Evolutionary conservation across 2,113 vertebrate genomes (phyloP).

Genomic region (Cranoglanis bouderius): DNA sequence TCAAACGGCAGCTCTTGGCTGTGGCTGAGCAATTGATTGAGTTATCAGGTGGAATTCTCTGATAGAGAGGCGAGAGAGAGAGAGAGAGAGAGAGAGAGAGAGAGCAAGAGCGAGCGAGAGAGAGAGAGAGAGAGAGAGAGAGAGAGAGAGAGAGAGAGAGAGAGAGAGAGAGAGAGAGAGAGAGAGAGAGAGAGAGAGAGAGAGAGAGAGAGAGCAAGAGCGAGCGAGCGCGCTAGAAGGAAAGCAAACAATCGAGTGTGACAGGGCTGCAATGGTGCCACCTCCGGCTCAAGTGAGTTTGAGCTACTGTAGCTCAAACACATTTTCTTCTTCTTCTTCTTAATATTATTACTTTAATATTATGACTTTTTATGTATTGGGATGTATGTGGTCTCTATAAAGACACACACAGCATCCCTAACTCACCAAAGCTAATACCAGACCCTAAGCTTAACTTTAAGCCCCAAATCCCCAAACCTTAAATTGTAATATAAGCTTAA

Average conservation of each 20-base stretch:
- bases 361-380: background rate
- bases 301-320: background rate
- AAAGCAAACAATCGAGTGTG: constrained; percentile 5
- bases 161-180: constrained; percentile 43
- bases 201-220: constrained; percentile 3
- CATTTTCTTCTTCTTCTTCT: background rate
- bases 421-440: background rate
- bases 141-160: constrained; percentile 3
- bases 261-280: background rate
- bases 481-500: background rate
- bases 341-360: background rate
- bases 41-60: constrained; percentile 73
- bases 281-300: background rate
- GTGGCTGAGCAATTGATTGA: constrained; percentile 64
- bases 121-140: constrained; percentile 12
- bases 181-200: constrained; percentile 6
- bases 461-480: background rate
- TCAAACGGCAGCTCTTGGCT: constrained; percentile 64
- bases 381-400: background rate
- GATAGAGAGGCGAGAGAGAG: constrained; percentile 55
- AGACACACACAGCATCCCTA: background rate
- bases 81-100: constrained; percentile 7
- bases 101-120: too few relatives aligned
- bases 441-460: constrained; percentile 6
- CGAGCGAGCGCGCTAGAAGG: background rate